These are phyloP conservation scores for Scylla paramamosain DNA, from an alignment of 1,140 invertebrate species.

Conservation along the genomic window DNA sequence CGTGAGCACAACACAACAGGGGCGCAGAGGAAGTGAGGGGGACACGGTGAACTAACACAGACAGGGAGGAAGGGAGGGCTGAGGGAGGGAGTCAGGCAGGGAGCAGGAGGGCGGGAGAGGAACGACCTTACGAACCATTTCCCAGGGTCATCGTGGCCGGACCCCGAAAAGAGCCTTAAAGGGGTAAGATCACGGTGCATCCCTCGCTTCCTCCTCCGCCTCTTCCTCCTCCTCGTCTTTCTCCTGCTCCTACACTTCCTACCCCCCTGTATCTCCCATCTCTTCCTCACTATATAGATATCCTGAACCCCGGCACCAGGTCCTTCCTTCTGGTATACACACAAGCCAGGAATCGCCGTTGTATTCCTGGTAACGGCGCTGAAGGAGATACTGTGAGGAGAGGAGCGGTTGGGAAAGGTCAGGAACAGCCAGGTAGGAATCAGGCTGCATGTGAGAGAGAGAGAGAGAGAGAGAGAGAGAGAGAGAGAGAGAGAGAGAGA, in stretches of 20 bases:
- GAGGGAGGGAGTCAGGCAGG: background rate
- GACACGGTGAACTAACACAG: background rate
- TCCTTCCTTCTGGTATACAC: no score
- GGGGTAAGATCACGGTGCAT: background rate
- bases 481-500: no score
- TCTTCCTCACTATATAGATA: background rate
- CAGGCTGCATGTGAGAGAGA: no score
- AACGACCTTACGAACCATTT: background rate
- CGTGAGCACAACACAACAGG: background rate
- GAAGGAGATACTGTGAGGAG: no score
- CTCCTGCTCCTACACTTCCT: background rate
- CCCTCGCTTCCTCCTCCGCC: background rate
- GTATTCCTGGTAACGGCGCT: no score
- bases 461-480: no score
- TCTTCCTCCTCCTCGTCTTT: background rate
- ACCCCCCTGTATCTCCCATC: background rate
- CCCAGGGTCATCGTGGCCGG: background rate
- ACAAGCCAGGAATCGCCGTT: no score
- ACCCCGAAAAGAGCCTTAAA: constrained; percentile 30
- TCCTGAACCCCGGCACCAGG: no score
- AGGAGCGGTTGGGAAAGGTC: no score
- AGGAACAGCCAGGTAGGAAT: no score
- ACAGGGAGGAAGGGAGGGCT: background rate
- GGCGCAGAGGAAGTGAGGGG: background rate
- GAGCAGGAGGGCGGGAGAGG: background rate